These are phyloP conservation scores for Oncorhynchus masou DNA, from an alignment of 2,113 vertebrate genomes.

Conservation along the genomic window DNA sequence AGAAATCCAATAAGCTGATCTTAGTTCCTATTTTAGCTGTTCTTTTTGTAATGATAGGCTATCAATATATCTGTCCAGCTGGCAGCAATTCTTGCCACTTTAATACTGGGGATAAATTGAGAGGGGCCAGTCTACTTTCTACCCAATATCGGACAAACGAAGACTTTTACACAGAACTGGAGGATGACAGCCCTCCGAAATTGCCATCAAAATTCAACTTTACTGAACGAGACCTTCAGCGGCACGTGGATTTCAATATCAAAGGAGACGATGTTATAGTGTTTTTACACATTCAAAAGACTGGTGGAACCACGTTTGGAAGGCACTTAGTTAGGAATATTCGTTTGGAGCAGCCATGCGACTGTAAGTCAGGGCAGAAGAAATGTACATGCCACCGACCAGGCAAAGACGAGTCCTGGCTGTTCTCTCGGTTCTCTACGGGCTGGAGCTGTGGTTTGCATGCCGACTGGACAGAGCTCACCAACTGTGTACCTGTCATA, in stretches of 20 bases:
- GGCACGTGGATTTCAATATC: constrained; percentile 90
- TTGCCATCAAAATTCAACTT: constrained; percentile 83
- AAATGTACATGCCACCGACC: constrained; percentile 95
- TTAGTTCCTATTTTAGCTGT: constrained; percentile 87
- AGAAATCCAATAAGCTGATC: constrained; percentile 91
- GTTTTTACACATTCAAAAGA: constrained; percentile 98
- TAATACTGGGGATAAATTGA: constrained; percentile 66
- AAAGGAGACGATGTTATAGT: constrained; percentile 93
- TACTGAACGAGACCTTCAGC: constrained; percentile 83
- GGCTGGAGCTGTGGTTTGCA: constrained; percentile 94
- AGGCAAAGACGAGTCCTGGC: constrained; percentile 91
- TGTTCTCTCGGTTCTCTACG: constrained; percentile 91
- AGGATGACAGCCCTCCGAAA: constrained; percentile 72
- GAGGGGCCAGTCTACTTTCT: constrained; percentile 68
- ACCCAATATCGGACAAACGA: constrained; percentile 61
- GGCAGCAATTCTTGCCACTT: constrained; percentile 77
- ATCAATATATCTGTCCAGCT: constrained; percentile 89
- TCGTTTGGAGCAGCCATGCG: constrained; percentile 91
- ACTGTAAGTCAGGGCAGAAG: constrained; percentile 93
- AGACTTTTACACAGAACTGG: constrained; percentile 74
- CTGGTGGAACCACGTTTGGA: constrained; percentile 95
- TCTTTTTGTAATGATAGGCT: constrained; percentile 90
- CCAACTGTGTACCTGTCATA: constrained; percentile 89
- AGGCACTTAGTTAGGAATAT: constrained; percentile 96
- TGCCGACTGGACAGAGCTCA: constrained; percentile 92